phyloP scores from a whole-genome alignment of 2,888 invertebrate genomes.

The Steinernema carpocapsae region DNA sequence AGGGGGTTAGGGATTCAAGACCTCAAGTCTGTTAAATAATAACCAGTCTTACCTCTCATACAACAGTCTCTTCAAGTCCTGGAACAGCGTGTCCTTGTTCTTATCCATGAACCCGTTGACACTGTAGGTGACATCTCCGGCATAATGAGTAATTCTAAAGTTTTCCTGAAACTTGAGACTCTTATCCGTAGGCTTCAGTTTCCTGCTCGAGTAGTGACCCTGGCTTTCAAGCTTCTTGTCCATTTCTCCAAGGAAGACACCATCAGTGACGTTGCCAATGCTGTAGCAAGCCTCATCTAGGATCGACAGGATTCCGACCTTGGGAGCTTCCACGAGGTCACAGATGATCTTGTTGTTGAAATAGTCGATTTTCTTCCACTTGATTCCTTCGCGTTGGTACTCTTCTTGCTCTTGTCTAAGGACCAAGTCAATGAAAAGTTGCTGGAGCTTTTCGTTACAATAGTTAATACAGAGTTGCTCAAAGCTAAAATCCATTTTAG shows the following conservation, averaged over 20 bases:
- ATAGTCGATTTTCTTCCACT: constrained; percentile 91
- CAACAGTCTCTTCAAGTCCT: constrained; percentile 91
- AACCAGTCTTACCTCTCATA: constrained; percentile 78
- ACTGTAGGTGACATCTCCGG: constrained; percentile 91
- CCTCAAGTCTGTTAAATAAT: too few relatives aligned
- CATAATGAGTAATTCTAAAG: constrained; percentile 81
- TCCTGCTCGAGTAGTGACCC: constrained; percentile 83
- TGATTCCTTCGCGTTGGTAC: constrained; percentile 90
- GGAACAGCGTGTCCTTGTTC: constrained; percentile 93
- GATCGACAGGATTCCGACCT: constrained; percentile 86
- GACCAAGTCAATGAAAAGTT: constrained; percentile 94
- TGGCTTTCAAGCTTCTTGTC: constrained; percentile 84
- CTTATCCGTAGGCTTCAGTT: constrained; percentile 75
- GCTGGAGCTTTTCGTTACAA: constrained; percentile 97
- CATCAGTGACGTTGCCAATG: constrained; percentile 85
- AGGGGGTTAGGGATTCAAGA: not conserved
- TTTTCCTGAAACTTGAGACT: constrained; percentile 71
- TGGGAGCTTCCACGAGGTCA: constrained; percentile 90
- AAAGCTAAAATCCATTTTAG: constrained; percentile 72
- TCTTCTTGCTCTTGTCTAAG: constrained; percentile 97
- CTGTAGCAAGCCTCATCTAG: constrained; percentile 96
- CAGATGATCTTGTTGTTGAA: constrained; percentile 97
- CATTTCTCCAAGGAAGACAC: constrained; percentile 86
- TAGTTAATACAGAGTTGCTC: constrained; percentile 99
- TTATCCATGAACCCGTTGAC: constrained; percentile 92